These are phyloP conservation scores for Atethmia centrago DNA, from an alignment of 2,888 invertebrate species.

Conservation along the genomic window DNA sequence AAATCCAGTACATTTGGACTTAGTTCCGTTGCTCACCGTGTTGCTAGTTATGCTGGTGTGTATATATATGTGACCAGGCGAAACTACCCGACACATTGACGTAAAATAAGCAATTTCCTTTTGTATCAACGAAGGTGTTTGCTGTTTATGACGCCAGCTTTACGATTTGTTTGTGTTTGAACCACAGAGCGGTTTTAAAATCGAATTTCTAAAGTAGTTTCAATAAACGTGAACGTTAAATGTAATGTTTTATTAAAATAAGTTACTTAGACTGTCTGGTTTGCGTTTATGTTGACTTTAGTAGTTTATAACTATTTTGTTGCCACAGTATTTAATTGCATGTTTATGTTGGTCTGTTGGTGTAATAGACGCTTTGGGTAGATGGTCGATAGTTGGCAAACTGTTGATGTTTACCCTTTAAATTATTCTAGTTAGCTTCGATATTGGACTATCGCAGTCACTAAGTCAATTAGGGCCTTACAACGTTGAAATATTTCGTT, in stretches of 20 bases:
- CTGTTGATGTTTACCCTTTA: not conserved
- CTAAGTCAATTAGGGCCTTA: not conserved
- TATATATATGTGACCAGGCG: conserved; percentile 82
- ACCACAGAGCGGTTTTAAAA: conserved; percentile 79
- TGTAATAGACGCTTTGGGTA: not conserved
- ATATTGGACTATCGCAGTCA: not conserved
- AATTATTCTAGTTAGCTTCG: not conserved
- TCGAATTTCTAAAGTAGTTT: conserved; percentile 81
- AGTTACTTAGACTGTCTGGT: conserved; percentile 59
- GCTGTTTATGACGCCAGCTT: conserved; percentile 84
- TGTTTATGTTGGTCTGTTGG: conserved; percentile 14
- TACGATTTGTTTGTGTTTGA: conserved; percentile 86
- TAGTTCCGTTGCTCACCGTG: conserved; percentile 15
- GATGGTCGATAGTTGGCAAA: not conserved
- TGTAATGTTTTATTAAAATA: conserved; percentile 66
- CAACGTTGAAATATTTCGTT: not conserved
- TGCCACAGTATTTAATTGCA: conserved; percentile 17
- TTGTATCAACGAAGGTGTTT: conserved; percentile 87
- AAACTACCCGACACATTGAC: conserved; percentile 82
- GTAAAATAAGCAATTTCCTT: conserved; percentile 90
- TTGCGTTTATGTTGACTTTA: conserved; percentile 42
- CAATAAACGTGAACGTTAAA: conserved; percentile 73
- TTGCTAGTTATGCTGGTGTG: conserved; percentile 26
- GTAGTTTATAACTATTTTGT: conserved; percentile 36
- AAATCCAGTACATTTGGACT: conserved; percentile 9